These are phyloP conservation scores for Patiria miniata DNA, from an alignment of 35 echinoderm and acorn worm genomes.

Conservation along the genomic window DNA sequence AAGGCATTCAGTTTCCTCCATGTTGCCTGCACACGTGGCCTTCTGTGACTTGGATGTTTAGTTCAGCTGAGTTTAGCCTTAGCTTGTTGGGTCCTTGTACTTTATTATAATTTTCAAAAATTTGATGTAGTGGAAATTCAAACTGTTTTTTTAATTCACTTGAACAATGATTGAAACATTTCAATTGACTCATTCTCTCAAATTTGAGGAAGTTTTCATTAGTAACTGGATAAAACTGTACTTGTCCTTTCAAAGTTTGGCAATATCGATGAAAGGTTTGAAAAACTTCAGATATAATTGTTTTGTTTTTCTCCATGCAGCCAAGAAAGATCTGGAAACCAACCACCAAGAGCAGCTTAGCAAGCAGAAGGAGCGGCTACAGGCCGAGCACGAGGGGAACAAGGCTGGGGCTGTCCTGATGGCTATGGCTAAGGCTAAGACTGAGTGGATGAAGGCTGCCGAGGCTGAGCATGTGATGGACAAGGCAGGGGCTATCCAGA, in stretches of 20 bases:
- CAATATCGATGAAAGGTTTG: background rate
- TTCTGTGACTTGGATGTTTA: no score
- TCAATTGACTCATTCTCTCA: no score
- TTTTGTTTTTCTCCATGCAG: constrained; percentile 12
- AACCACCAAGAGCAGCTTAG: constrained; percentile 26
- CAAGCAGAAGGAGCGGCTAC: background rate
- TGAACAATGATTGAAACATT: no score
- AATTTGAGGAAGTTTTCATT: background rate
- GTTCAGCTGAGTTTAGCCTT: no score
- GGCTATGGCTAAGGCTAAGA: constrained; percentile 16
- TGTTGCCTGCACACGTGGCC: no score
- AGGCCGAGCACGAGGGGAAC: constrained; percentile 25
- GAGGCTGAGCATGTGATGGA: no score
- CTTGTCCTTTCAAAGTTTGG: background rate
- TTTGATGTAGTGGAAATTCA: no score
- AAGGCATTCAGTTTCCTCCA: no score
- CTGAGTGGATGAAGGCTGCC: constrained; percentile 35
- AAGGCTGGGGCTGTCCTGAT: background rate
- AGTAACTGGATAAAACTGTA: background rate
- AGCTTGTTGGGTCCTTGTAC: no score
- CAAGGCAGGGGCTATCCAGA: background rate
- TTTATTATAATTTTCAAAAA: no score
- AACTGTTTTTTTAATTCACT: no score
- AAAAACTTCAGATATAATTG: background rate
- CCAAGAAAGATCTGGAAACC: constrained; percentile 33